Base-by-base conservation (phyloP, 1,140 invertebrate species). In the Nilaparvata lugens region DNA sequence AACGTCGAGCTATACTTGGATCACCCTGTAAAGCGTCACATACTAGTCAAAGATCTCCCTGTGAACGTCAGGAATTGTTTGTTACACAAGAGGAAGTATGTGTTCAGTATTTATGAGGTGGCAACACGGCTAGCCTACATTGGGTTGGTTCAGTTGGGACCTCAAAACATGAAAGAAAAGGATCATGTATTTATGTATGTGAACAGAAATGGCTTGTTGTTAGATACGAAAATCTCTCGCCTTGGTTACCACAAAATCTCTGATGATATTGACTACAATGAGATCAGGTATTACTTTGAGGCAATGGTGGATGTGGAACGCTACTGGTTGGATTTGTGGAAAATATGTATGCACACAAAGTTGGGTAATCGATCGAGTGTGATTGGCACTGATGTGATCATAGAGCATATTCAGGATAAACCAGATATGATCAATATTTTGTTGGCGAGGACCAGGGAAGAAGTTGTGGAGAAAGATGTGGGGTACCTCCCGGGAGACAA, bases 291-390 rank as follows among this genome's bases (percentile, higher is more conserved):
- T 66, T 60, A 71, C 21, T 88, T 91, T 62, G 62, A 75, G 0
- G 74, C 70, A 2, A 67, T 78, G 2, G 67, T 78, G 7, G 78
- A 82, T 62, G 71, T 91, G 0, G 78, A 83, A 9, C 76, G 80
- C 14, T 91, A 87, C 70, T 91, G 89, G 89, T 78, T 78, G 56
- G 81, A 87, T 48, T 73, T 90, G 70, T 82, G 83, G 77, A 78
- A 78, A 25, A 83, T 83, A 48, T 83, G 83, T 62, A 76, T 87
- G 21, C 79, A 82, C 60, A 88, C 87, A 0, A 79, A 78, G 40
- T 69, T 89, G 11, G 85, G 85, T 24, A 65, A 61, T 14, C 57
- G 67, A 18, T 65, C 63, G 21, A 60, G 62, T 42, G 57, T 69
- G 13, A 64, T 64, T 45, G 77, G 78, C 0, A 78, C 79, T 62